Percentiles rank a stretch among this genome's conserved stretches.
These are phyloP conservation scores for Petrocephalus schoutedeni DNA, from an alignment of 2,797 vertebrate species.

Conservation along the genomic window DNA sequence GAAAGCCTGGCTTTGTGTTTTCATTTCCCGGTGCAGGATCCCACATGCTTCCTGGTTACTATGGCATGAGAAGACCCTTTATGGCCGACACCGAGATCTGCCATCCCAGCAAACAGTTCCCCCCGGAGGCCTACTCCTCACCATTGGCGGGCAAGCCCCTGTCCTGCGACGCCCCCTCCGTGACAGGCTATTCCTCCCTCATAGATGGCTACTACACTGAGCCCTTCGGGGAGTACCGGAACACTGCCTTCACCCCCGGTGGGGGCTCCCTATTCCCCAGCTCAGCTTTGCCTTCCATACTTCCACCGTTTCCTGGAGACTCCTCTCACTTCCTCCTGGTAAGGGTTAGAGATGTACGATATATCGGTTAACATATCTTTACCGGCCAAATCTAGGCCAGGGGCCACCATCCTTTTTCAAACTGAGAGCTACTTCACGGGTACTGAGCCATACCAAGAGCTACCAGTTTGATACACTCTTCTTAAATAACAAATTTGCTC, in stretches of 20 bases:
- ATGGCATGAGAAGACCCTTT: conserved; percentile 73
- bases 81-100: conserved; percentile 77
- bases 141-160: conserved; percentile 67
- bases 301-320: conserved; percentile 62
- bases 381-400: neutral
- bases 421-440: too few relatives aligned
- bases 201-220: conserved; percentile 80
- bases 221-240: conserved; percentile 65
- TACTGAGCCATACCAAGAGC: too few relatives aligned
- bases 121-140: conserved; percentile 64
- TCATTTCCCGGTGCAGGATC: conserved; percentile 63
- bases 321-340: conserved; percentile 62
- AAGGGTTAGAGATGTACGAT: conserved; percentile 28
- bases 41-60: conserved; percentile 70
- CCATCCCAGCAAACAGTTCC: conserved; percentile 68
- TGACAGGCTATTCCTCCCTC: conserved; percentile 66
- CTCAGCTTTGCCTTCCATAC: conserved; percentile 58
- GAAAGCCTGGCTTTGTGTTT: neutral
- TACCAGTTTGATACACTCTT: too few relatives aligned
- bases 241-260: conserved; percentile 46
- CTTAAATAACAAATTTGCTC: too few relatives aligned
- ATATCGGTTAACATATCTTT: neutral
- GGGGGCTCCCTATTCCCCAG: conserved; percentile 57
- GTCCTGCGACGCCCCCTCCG: conserved; percentile 63
- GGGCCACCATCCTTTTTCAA: too few relatives aligned